phyloP scores from a whole-genome alignment of 2,113 vertebrate genomes.

The Laticauda colubrina region DNA sequence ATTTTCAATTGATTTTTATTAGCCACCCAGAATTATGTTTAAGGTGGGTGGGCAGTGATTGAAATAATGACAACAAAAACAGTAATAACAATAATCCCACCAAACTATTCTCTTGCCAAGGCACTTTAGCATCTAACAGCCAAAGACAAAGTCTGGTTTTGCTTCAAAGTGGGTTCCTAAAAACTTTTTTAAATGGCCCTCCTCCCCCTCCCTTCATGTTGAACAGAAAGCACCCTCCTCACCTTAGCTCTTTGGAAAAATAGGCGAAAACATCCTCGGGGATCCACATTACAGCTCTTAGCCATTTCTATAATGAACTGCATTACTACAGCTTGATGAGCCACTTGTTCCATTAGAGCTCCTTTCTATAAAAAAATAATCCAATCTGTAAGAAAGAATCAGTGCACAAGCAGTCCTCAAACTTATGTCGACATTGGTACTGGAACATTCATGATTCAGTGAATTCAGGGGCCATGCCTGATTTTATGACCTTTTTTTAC shows the following conservation, averaged over 20 bases:
- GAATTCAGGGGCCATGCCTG: not conserved
- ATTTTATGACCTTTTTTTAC: not conserved
- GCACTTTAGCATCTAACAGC: not conserved
- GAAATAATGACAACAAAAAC: not conserved
- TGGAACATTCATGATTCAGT: not conserved
- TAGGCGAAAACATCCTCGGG: slow-evolving; percentile 91
- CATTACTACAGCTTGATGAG: slow-evolving; percentile 95
- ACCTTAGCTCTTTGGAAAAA: slow-evolving; percentile 99
- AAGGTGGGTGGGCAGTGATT: not conserved
- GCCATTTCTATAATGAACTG: slow-evolving; percentile 98
- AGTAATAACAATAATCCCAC: not conserved
- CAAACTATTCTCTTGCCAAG: not conserved
- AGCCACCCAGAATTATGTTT: not conserved
- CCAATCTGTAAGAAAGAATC: not conserved
- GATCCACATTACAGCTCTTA: slow-evolving; percentile 86
- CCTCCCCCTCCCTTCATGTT: not conserved
- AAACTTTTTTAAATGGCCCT: not conserved
- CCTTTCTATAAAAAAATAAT: slow-evolving; percentile 77
- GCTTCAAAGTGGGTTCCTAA: not conserved
- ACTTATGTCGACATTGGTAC: not conserved
- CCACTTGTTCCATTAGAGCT: slow-evolving; percentile 96
- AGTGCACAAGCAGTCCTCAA: not conserved
- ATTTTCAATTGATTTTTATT: not conserved
- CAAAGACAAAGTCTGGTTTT: slow-evolving; percentile 2
- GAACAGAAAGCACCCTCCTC: slow-evolving; percentile 67